phyloP scores from a whole-genome alignment of 2,113 vertebrate genomes.

The Tupaia tana region DNA sequence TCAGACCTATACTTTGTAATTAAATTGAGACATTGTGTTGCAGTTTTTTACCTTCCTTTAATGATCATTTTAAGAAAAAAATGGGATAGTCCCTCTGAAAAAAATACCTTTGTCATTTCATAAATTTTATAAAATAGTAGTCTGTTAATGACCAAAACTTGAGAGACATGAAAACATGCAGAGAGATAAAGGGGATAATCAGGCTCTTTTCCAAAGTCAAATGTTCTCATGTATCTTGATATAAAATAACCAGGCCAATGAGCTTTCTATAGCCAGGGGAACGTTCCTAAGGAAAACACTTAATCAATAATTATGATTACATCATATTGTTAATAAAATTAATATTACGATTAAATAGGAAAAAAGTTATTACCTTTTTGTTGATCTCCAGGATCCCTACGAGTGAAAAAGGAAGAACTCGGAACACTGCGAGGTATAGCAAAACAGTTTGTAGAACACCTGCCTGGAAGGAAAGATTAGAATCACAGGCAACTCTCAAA shows the following conservation, averaged over 20 bases:
- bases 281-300: conserved; percentile 24
- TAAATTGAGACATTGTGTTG: conserved; percentile 62
- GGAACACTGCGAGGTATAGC: conserved; percentile 93
- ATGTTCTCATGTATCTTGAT: conserved; percentile 22
- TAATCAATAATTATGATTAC: conserved; percentile 43
- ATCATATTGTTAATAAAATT: conserved; percentile 45
- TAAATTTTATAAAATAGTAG: conserved; percentile 58
- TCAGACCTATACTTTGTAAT: conserved; percentile 52
- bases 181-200: neutral
- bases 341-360: conserved; percentile 43
- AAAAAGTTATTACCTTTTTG: conserved; percentile 89
- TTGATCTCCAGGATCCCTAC: conserved; percentile 95
- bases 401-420: conserved; percentile 92
- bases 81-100: conserved; percentile 42
- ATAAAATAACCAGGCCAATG: conserved; percentile 27
- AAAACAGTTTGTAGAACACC: conserved; percentile 89
- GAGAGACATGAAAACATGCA: neutral
- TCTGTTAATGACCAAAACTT: conserved; percentile 52
- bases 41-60: conserved; percentile 34
- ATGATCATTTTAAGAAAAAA: conserved; percentile 59
- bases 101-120: conserved; percentile 51
- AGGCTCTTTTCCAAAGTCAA: conserved; percentile 17
- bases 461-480: conserved; percentile 87
- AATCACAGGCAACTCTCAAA: conserved; percentile 52
- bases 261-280: neutral